Percentiles rank a stretch among this genome's conserved stretches.
Evolutionary conservation across 1,140 invertebrate genomes (phyloP).

Genomic region (Temnothorax longispinosus): DNA sequence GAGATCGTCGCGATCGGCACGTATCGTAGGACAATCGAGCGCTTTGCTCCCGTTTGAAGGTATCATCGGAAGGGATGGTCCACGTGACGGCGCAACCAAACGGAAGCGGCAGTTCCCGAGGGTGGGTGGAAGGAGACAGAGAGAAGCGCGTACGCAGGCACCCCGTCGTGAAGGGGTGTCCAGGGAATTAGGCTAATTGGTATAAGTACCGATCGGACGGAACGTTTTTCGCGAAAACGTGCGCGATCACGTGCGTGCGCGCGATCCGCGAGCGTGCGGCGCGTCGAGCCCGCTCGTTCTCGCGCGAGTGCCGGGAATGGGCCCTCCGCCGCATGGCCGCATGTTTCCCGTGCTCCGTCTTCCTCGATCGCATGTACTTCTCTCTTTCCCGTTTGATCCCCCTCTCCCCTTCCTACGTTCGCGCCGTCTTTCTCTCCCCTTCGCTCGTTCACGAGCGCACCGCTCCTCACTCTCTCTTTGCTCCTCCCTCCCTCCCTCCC

Average conservation of each 20-base stretch:
- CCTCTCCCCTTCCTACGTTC: not conserved
- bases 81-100: conserved; percentile 5
- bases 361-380: conserved; percentile 48
- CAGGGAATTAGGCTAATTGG: not conserved
- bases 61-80: not conserved
- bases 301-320: conserved; percentile 71
- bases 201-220: conserved; percentile 40
- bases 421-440: not conserved
- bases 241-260: conserved; percentile 74
- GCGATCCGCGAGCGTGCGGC: conserved; percentile 72
- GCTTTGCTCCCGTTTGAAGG: not conserved
- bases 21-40: not conserved
- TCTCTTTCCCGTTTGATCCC: conserved; percentile 49
- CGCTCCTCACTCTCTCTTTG: not conserved
- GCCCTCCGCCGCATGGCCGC: conserved; percentile 67
- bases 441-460: no score
- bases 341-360: conserved; percentile 70
- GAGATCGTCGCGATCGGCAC: not conserved
- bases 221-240: conserved; percentile 51
- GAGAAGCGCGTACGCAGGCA: not conserved
- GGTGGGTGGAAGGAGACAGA: no score
- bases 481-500: conserved; percentile 22
- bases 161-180: not conserved
- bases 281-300: conserved; percentile 72
- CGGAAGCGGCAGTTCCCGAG: not conserved